Percentiles rank a stretch among this genome's conserved stretches.
Conservation (phyloP, 2,797 vertebrate species). For the Protonibea diacanthus region DNA sequence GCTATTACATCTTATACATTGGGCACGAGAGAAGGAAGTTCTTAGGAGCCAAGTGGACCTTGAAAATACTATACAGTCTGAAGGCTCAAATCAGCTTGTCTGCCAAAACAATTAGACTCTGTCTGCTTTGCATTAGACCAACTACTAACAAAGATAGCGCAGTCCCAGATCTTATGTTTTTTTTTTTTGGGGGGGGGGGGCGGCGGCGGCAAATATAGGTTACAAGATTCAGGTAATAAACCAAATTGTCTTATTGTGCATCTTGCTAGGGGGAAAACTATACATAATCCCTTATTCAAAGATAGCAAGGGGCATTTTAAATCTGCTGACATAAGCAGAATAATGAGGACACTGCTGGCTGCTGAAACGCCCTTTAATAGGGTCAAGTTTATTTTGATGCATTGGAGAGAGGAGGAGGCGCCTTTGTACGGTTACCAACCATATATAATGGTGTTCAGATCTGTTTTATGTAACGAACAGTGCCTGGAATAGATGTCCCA, state of each 20-base stretch:
- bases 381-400: constrained; percentile 52
- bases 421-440: constrained; percentile 22
- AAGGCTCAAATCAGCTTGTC: constrained; percentile 34
- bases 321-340: constrained; percentile 66
- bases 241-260: constrained; percentile 21
- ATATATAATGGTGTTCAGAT: constrained; percentile 2
- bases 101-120: constrained; percentile 39
- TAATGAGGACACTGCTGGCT: constrained; percentile 58
- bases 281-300: constrained; percentile 28
- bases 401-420: constrained; percentile 7
- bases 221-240: constrained; percentile 24
- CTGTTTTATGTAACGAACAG: neutral
- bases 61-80: constrained; percentile 33
- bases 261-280: constrained; percentile 15
- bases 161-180: constrained; percentile 2
- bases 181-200: no score
- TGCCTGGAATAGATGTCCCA: neutral
- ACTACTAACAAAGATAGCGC: constrained; percentile 2
- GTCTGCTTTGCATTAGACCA: neutral
- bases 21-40: constrained; percentile 32
- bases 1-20: constrained; percentile 44
- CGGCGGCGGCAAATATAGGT: constrained; percentile 26
- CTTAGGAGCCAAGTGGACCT: constrained; percentile 36
- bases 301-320: constrained; percentile 40
- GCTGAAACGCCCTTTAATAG: constrained; percentile 43